Base-by-base conservation (phyloP, 1,140 invertebrate genomes). In the Rhizoglyphus robini region DNA sequence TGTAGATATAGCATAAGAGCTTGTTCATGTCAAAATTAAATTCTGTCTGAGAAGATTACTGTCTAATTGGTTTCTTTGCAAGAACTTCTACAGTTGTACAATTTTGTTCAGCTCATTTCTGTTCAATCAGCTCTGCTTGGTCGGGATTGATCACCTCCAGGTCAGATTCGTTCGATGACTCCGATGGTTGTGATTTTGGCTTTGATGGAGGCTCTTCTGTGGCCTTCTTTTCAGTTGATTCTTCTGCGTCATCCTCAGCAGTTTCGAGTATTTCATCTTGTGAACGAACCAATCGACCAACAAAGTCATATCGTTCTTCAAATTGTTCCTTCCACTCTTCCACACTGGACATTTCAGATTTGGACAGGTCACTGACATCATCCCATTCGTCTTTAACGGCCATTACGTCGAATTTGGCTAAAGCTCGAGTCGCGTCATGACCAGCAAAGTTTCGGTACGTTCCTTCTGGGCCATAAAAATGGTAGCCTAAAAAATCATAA, bases 321-420 rank as follows among this genome's bases (percentile, higher is more conserved):
- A 97, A 95, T 75, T 97, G 94, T 78, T 87, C 86, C 75, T 96
- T 92, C 95, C 94, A 98, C 78, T 98, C 94, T 69, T 81, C 81
- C 1, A 96, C 84, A 66, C 75, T 76, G 46, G 80, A 79, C 78
- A 81, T 80, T 69, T 83, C 77, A 76, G 85, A 83, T 5, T 84
- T 82, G 71, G 85, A 88, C 13, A 98, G 82, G 77, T 97, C 94
- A 76, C 88, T 92, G 5, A 97, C 79, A 76, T 98, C 94, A 81
- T 97, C 94, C 79, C 94, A 95, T 67, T 87, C 87, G 69, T 90
- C 86, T 69, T 84, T 86, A 34, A 87, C 83, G 51, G 83, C 81
- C 61, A 82, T 83, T n/a, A 96, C 86, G 25, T 85, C 86, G 77
- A 97, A 98, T 68, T 88, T 95, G 27, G 91, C 94, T 57, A 98